Percentiles rank a stretch among this genome's conserved stretches.
Evolutionary conservation across 2,888 invertebrate species (phyloP).

Genomic region (Acrobasis repandana): DNA sequence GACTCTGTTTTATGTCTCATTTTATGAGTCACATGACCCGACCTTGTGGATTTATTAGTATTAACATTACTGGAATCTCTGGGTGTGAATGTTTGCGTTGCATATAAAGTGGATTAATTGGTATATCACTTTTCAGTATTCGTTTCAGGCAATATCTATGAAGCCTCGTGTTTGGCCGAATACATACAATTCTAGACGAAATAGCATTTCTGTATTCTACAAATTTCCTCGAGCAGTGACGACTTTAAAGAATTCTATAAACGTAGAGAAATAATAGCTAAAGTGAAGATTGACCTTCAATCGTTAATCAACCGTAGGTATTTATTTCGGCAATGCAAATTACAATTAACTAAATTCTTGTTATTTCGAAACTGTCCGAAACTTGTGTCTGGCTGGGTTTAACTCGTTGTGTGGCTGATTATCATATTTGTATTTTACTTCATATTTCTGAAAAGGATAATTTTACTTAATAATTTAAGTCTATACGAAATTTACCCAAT

Average conservation of each 20-base stretch:
- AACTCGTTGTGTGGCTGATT: no score
- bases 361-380: background rate
- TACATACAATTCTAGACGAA: no score
- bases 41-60: slow-evolving; percentile 6
- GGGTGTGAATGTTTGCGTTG: background rate
- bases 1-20: no score
- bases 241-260: background rate
- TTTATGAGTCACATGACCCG: background rate
- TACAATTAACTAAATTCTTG: background rate
- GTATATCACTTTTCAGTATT: background rate
- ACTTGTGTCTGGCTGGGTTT: no score
- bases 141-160: background rate
- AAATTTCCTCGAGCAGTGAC: no score
- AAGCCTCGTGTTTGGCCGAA: no score
- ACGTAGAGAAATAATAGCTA: background rate
- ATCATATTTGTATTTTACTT: no score
- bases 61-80: slow-evolving; percentile 8
- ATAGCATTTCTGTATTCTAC: no score
- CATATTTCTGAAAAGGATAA: no score
- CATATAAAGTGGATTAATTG: slow-evolving; percentile 3
- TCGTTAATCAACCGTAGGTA: background rate
- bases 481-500: no score
- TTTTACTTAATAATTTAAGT: no score
- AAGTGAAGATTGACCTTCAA: background rate
- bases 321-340: background rate